Conservation (phyloP, 2,797 vertebrate genomes). For the Cephalopachus bancanus region DNA sequence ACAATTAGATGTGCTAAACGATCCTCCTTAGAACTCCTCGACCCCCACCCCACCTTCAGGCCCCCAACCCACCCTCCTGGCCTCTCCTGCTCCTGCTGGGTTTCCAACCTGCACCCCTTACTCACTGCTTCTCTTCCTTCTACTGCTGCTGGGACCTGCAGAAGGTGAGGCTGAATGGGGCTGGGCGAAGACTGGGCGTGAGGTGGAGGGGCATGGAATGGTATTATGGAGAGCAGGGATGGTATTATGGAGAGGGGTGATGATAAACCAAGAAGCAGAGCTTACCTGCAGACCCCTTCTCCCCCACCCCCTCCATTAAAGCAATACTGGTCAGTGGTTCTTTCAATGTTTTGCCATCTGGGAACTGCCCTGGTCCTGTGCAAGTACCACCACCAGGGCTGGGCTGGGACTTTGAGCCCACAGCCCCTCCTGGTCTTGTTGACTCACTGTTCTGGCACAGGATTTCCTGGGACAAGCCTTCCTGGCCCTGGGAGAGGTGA, state of each 20-base stretch:
- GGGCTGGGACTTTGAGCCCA: background rate
- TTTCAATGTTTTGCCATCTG: background rate
- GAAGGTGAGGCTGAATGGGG: slow-evolving; percentile 85
- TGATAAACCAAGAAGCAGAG: background rate
- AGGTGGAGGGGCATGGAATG: background rate
- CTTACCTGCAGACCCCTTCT: background rate
- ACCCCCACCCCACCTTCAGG: background rate
- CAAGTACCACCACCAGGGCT: background rate
- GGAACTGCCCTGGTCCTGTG: background rate
- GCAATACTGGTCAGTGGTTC: background rate
- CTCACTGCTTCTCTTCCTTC: slow-evolving; percentile 76
- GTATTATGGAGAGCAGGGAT: background rate
- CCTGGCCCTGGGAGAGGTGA: slow-evolving; percentile 97
- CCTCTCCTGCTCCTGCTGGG: background rate
- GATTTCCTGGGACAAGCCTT: slow-evolving; percentile 98
- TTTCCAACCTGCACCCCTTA: background rate
- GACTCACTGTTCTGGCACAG: slow-evolving; percentile 84
- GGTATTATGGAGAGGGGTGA: background rate
- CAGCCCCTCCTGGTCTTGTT: background rate
- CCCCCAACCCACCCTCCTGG: background rate
- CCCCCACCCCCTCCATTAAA: background rate
- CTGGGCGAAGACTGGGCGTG: background rate
- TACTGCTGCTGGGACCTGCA: slow-evolving; percentile 71
- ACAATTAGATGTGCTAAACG: background rate
- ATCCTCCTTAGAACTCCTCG: background rate